Percentiles rank a stretch among this genome's conserved stretches.
Evolutionary conservation across 2,797 vertebrate genomes (phyloP).

Genomic region (Lycodopsis pacificus): DNA sequence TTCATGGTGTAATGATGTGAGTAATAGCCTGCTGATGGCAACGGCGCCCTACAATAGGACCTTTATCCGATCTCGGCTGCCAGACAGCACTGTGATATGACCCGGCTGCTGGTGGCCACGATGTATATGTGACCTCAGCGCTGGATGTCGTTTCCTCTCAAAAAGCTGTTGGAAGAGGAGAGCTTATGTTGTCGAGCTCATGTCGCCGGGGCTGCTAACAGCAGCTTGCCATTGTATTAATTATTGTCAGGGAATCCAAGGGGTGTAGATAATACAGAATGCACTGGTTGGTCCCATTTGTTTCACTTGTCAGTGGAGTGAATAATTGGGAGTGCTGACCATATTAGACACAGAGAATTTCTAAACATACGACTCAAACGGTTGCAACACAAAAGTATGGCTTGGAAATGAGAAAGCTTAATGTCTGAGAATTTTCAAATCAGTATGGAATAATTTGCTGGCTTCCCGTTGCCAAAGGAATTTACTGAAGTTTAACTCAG

Average conservation of each 20-base stretch:
- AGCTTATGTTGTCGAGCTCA: slow-evolving; percentile 82
- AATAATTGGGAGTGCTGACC: slow-evolving; percentile 90
- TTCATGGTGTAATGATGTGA: slow-evolving; percentile 77
- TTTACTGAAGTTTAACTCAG: slow-evolving; percentile 70
- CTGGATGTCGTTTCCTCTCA: slow-evolving; percentile 70
- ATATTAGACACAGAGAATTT: slow-evolving; percentile 87
- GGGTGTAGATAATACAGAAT: slow-evolving; percentile 88
- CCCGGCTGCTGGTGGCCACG: slow-evolving; percentile 53
- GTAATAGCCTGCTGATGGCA: slow-evolving; percentile 72
- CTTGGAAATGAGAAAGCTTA: slow-evolving; percentile 97
- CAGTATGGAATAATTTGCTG: slow-evolving; percentile 76
- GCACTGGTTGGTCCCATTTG: slow-evolving; percentile 86
- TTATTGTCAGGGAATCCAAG: slow-evolving; percentile 88
- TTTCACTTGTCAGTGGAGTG: slow-evolving; percentile 90
- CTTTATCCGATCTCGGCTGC: slow-evolving; percentile 62
- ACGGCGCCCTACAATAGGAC: slow-evolving; percentile 56
- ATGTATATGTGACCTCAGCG: slow-evolving; percentile 61
- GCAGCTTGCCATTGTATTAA: slow-evolving; percentile 87
- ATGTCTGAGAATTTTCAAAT: slow-evolving; percentile 89
- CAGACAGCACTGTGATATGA: slow-evolving; percentile 40
- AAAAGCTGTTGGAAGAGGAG: slow-evolving; percentile 73
- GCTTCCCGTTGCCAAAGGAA: slow-evolving; percentile 70
- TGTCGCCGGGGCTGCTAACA: slow-evolving; percentile 82
- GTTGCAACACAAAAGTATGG: slow-evolving; percentile 85
- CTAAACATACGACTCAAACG: slow-evolving; percentile 80